phyloP scores from a whole-genome alignment of 2,888 invertebrate genomes.

The Geophilus truncorum region DNA sequence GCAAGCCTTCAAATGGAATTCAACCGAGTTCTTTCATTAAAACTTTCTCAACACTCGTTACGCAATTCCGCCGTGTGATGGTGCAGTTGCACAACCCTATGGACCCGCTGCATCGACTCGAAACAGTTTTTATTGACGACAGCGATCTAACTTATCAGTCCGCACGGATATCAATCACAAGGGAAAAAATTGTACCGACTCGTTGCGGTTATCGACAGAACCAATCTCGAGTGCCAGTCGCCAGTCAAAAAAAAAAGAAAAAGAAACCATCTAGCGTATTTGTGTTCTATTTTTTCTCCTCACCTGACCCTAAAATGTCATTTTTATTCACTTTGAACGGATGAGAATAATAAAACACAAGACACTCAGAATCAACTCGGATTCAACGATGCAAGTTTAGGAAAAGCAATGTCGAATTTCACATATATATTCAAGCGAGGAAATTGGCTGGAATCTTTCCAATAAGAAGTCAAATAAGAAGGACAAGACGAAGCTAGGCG shows the following conservation, averaged over 20 bases:
- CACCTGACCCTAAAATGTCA: not conserved
- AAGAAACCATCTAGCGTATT: not conserved
- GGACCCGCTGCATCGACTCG: not conserved
- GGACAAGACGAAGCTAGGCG: not conserved
- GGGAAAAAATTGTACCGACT: not conserved
- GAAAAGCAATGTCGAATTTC: not conserved
- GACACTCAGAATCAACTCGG: not conserved
- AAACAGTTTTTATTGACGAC: not conserved
- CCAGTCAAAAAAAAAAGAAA: not conserved
- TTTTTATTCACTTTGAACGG: not conserved
- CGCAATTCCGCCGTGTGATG: not conserved
- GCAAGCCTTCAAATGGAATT: not conserved
- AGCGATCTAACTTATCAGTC: constrained; percentile 6
- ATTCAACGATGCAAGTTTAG: not conserved
- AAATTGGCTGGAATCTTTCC: constrained; percentile 12
- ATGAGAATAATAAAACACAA: not conserved
- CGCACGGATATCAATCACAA: not conserved
- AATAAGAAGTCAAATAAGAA: constrained; percentile 22
- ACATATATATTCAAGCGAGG: not conserved
- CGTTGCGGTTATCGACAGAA: constrained; percentile 7
- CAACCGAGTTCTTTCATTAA: not conserved
- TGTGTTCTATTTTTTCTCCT: not conserved
- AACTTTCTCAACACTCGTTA: not conserved
- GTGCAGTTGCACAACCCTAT: not conserved
- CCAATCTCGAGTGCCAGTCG: not conserved